These are phyloP conservation scores for Saturnia japonica DNA, from an alignment of 2,888 invertebrate genomes.

Conservation along the genomic window DNA sequence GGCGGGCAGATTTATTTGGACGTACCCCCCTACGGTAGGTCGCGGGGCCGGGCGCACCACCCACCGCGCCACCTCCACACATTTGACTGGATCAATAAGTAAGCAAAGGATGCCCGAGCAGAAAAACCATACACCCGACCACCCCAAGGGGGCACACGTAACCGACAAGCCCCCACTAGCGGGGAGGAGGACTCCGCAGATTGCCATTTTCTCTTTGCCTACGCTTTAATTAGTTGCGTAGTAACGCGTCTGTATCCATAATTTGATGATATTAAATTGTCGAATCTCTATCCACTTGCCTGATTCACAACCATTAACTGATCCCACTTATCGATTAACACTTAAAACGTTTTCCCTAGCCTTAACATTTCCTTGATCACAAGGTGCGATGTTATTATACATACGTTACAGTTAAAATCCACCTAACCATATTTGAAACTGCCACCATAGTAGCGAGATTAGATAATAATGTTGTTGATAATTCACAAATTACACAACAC, in stretches of 20 bases:
- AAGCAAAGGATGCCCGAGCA: constrained; percentile 84
- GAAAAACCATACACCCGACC: constrained; percentile 83
- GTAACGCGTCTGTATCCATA: constrained; percentile 79
- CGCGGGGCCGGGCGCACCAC: constrained; percentile 72
- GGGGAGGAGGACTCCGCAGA: constrained; percentile 80
- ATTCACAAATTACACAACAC: constrained; percentile 36
- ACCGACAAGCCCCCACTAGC: constrained; percentile 80
- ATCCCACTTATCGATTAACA: too few species aligned
- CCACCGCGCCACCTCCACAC: constrained; percentile 82
- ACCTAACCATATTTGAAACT: constrained; percentile 9
- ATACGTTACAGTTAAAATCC: neutral
- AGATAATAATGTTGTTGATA: constrained; percentile 60
- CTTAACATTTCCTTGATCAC: neutral
- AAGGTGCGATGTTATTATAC: neutral
- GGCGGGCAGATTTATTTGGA: constrained; percentile 83
- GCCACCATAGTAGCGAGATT: constrained; percentile 51
- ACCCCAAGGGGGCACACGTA: constrained; percentile 82
- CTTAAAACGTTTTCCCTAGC: too few species aligned
- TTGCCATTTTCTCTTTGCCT: constrained; percentile 83
- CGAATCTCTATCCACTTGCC: constrained; percentile 23
- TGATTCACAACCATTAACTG: neutral
- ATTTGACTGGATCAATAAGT: constrained; percentile 84
- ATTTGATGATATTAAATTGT: constrained; percentile 72
- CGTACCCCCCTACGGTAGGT: constrained; percentile 76
- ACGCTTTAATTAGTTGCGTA: constrained; percentile 83